Conservation (phyloP, 2,888 invertebrate genomes). For the Prosopocoilus inquinatus region DNA sequence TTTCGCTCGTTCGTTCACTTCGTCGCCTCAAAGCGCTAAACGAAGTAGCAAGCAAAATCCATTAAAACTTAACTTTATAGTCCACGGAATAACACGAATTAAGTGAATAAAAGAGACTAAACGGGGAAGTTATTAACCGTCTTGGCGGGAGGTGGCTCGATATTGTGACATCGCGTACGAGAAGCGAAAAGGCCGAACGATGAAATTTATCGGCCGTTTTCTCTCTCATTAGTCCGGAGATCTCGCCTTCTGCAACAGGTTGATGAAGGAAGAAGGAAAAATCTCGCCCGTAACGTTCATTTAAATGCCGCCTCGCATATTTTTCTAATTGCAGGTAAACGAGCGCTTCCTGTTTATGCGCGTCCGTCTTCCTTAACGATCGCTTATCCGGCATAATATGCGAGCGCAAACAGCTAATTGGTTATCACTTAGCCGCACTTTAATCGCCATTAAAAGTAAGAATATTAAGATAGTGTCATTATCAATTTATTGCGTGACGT, state of each 20-base stretch:
- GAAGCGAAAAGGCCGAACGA: not conserved
- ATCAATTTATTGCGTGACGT: not conserved
- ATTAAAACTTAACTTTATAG: not conserved
- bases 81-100: conserved; percentile 15
- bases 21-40: too few species aligned
- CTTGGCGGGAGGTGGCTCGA: conserved; percentile 17
- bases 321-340: not conserved
- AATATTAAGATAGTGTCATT: conserved; percentile 5
- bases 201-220: not conserved
- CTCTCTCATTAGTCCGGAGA: too few species aligned
- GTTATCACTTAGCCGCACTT: conserved; percentile 14
- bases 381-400: conserved; percentile 6
- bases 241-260: too few species aligned
- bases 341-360: conserved; percentile 1
- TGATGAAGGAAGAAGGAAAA: too few species aligned
- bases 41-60: not conserved
- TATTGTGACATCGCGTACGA: conserved; percentile 15
- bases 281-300: too few species aligned
- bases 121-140: conserved; percentile 21
- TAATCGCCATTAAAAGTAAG: conserved; percentile 16
- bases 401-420: conserved; percentile 9
- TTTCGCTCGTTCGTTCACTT: too few species aligned
- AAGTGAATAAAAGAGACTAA: conserved; percentile 20
- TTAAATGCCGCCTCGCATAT: not conserved
- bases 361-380: not conserved